Conservation (phyloP, 2,797 vertebrate genomes). For the Bucorvus abyssinicus region DNA sequence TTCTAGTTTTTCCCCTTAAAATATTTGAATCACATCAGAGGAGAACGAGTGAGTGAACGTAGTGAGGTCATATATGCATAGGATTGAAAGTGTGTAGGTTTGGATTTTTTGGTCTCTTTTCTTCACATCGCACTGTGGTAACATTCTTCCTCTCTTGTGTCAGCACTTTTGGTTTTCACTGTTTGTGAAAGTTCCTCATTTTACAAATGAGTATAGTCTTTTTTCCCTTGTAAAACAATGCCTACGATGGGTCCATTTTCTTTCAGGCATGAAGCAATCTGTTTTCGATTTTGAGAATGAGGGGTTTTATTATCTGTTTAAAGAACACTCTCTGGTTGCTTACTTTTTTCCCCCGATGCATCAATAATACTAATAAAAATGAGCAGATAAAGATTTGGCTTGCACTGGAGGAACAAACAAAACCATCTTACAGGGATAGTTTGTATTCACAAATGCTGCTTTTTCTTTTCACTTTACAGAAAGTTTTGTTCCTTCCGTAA, state of each 20-base stretch:
- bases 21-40: background rate
- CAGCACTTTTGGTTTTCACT: slow-evolving; percentile 76
- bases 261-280: slow-evolving; percentile 62
- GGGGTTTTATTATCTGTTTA: slow-evolving; percentile 73
- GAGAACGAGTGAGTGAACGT: background rate
- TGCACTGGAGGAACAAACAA: background rate
- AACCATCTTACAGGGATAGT: slow-evolving; percentile 13
- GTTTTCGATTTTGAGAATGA: slow-evolving; percentile 72
- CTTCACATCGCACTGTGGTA: slow-evolving; percentile 51
- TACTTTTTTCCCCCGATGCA: background rate
- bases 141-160: slow-evolving; percentile 59
- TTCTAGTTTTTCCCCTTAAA: background rate
- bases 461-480: slow-evolving; percentile 44
- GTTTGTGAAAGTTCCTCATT: slow-evolving; percentile 78
- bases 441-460: background rate
- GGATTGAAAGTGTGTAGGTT: background rate
- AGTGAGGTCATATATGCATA: background rate
- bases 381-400: slow-evolving; percentile 34
- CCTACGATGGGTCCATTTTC: slow-evolving; percentile 51
- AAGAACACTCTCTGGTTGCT: slow-evolving; percentile 52
- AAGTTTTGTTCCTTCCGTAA: background rate
- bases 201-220: slow-evolving; percentile 67
- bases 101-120: slow-evolving; percentile 14
- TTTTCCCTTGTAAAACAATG: slow-evolving; percentile 73
- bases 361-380: slow-evolving; percentile 57